A percentile compares a stretch with the other conserved stretches of the same genome.
phyloP scores from a whole-genome alignment of 2,888 invertebrate species.

The Platyscelio sp. region DNA sequence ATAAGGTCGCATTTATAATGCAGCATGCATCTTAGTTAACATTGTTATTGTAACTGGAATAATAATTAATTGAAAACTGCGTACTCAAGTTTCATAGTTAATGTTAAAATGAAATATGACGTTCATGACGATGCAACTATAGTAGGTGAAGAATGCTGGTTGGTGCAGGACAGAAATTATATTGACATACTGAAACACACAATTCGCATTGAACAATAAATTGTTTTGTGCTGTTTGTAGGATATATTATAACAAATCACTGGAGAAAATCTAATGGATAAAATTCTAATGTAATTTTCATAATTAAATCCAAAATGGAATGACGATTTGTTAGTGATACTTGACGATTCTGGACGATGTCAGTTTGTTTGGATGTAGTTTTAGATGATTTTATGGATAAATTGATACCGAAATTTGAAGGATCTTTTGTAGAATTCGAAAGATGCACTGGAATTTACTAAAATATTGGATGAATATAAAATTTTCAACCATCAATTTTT shows the following conservation, averaged over 20 bases:
- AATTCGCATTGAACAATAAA: conserved; percentile 40
- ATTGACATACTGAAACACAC: conserved; percentile 46
- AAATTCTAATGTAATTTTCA: conserved; percentile 43
- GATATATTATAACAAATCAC: conserved; percentile 18
- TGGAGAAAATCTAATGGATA: conserved; percentile 25
- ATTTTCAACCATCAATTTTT: no score
- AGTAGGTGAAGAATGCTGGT: conserved; percentile 44
- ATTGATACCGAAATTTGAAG: no score
- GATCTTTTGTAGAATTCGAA: no score
- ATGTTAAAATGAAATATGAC: conserved; percentile 33
- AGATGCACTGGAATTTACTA: no score
- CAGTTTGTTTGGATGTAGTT: no score
- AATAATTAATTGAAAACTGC: conserved; percentile 54
- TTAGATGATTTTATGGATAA: no score
- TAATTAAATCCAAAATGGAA: no score
- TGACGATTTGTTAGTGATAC: no score
- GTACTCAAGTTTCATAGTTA: conserved; percentile 41
- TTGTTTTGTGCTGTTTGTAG: conserved; percentile 30
- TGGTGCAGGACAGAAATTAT: conserved; percentile 45
- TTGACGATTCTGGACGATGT: no score
- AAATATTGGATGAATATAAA: no score
- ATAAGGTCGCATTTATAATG: conserved; percentile 44
- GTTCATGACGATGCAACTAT: conserved; percentile 38
- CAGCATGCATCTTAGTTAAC: conserved; percentile 46
- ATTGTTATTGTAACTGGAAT: conserved; percentile 45